Percentiles rank a stretch among this genome's conserved stretches.
Conservation (phyloP, 2,888 invertebrate genomes). For the Troides helena region DNA sequence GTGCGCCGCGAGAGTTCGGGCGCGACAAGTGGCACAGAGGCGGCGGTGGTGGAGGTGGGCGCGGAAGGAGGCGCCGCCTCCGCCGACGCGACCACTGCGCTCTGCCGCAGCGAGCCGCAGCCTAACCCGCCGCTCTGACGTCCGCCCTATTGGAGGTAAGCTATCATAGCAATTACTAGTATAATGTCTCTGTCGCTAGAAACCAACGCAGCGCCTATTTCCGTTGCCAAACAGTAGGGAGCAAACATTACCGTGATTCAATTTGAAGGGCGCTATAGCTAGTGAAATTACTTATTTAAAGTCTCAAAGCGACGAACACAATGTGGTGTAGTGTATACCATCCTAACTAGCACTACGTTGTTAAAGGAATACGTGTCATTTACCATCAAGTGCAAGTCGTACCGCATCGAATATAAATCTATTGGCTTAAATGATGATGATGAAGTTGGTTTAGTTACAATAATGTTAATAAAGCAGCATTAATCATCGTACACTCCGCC, state of each 20-base stretch:
- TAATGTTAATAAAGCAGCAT: background rate
- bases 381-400: no score
- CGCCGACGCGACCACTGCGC: slow-evolving; percentile 65
- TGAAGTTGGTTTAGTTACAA: background rate
- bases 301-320: no score
- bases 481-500: slow-evolving; percentile 13
- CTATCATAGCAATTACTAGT: background rate
- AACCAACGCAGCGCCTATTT: no score
- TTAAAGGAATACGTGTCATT: no score
- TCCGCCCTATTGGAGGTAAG: slow-evolving; percentile 81
- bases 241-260: no score
- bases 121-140: slow-evolving; percentile 82
- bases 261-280: no score
- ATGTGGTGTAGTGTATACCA: no score
- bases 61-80: slow-evolving; percentile 52
- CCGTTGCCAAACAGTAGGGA: no score
- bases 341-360: no score
- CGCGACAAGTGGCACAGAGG: slow-evolving; percentile 41
- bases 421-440: no score
- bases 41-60: slow-evolving; percentile 24
- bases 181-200: background rate
- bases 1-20: slow-evolving; percentile 55
- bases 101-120: slow-evolving; percentile 66
- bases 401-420: no score
- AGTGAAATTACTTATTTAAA: no score